Conservation (phyloP, 2,113 vertebrate genomes). For the Vireo altiloquus region DNA sequence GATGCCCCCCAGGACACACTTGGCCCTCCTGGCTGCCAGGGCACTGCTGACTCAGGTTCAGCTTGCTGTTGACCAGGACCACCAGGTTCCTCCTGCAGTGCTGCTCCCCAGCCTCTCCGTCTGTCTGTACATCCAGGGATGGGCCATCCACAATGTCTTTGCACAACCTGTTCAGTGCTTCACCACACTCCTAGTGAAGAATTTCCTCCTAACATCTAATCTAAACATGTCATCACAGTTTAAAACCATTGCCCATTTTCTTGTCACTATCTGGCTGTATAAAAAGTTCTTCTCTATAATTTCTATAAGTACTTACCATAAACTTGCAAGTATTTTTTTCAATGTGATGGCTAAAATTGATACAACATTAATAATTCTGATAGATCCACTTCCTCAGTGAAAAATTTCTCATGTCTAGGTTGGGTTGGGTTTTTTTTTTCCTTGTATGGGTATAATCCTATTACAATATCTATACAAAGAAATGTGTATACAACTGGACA, state of each 20-base stretch:
- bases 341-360: not conserved
- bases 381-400: not conserved
- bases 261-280: not conserved
- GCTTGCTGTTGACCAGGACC: fast-evolving
- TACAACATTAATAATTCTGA: not conserved
- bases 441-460: not conserved
- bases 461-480: not conserved
- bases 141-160: not conserved
- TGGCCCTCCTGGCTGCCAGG: not conserved
- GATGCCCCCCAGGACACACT: fast-evolving
- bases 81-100: not conserved
- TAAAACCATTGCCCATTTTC: not conserved
- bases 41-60: fast-evolving
- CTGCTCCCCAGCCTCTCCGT: not conserved
- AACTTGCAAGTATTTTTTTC: not conserved
- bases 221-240: not conserved
- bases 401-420: not conserved
- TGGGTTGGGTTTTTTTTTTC: not conserved
- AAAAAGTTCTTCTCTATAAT: not conserved
- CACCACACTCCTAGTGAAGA: not conserved
- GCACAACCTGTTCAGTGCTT: not conserved
- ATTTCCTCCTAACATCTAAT: not conserved
- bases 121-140: not conserved
- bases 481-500: not conserved
- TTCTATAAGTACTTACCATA: not conserved